Percentiles rank a stretch among this genome's conserved stretches.
phyloP scores from a whole-genome alignment of 2,113 vertebrate genomes.

The Capricornis sumatraensis region DNA sequence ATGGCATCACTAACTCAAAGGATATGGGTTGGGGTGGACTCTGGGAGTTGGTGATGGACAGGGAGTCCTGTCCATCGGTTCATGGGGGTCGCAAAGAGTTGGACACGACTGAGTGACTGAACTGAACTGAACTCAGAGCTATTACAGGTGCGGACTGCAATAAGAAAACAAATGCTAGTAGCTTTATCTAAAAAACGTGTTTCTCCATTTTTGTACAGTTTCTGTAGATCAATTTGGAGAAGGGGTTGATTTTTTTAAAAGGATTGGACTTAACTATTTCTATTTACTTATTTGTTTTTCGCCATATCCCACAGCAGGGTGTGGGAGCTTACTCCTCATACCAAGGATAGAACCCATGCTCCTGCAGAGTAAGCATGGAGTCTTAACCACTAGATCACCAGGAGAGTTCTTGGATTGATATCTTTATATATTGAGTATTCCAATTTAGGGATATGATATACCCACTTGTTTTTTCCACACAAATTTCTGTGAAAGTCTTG shows the following conservation, averaged over 20 bases:
- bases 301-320: not conserved
- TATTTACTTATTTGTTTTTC: not conserved
- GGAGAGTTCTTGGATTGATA: not conserved
- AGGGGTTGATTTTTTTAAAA: not conserved
- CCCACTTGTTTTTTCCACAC: not conserved
- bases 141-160: not conserved
- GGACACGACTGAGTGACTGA: not conserved
- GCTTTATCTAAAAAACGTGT: not conserved
- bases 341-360: not conserved
- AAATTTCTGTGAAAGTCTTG: not conserved
- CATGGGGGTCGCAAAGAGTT: not conserved
- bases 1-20: no score
- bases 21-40: no score
- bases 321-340: not conserved
- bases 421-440: not conserved
- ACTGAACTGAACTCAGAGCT: not conserved
- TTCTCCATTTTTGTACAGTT: not conserved
- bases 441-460: not conserved
- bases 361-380: not conserved
- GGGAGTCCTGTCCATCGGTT: no score
- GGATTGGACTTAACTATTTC: not conserved
- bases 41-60: no score
- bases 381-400: not conserved
- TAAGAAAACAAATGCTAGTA: not conserved
- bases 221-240: not conserved